phyloP scores from a whole-genome alignment of 1,140 invertebrate genomes.

The Lithobius niger region DNA sequence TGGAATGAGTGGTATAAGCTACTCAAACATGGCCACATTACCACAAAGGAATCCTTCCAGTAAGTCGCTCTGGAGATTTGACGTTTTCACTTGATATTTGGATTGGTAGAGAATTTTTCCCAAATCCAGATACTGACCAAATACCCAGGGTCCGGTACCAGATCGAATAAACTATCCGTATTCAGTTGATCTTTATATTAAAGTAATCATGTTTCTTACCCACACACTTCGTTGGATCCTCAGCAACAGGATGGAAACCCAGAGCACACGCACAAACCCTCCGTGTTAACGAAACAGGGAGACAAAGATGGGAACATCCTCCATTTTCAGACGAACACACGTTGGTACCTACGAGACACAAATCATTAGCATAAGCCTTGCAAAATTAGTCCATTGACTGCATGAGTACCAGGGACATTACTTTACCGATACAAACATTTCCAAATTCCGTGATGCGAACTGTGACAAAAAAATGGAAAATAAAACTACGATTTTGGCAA shows the following conservation, averaged over 20 bases:
- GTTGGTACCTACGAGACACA: conserved; percentile 29
- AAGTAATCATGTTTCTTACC: conserved; percentile 24
- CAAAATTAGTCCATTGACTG: not conserved
- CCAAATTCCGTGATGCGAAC: not conserved
- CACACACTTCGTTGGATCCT: conserved; percentile 36
- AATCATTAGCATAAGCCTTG: not conserved
- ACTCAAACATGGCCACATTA: no score
- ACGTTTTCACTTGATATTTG: no score
- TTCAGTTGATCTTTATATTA: not conserved
- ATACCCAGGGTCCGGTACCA: no score
- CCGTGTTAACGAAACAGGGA: conserved; percentile 42
- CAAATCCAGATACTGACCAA: no score
- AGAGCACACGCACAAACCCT: conserved; percentile 58
- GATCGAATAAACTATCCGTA: not conserved
- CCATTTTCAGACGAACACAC: conserved; percentile 38
- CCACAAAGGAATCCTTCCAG: no score
- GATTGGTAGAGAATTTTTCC: no score
- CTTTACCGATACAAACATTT: no score
- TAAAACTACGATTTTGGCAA: not conserved
- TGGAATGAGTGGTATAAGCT: no score
- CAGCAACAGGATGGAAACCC: conserved; percentile 46
- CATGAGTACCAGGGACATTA: no score
- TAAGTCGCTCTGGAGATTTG: no score
- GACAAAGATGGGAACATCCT: conserved; percentile 61
- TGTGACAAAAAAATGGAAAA: not conserved